Percentiles rank a stretch among this genome's conserved stretches.
Evolutionary conservation across 2,797 vertebrate species (phyloP).

Genomic region (Poecilia velifera): DNA sequence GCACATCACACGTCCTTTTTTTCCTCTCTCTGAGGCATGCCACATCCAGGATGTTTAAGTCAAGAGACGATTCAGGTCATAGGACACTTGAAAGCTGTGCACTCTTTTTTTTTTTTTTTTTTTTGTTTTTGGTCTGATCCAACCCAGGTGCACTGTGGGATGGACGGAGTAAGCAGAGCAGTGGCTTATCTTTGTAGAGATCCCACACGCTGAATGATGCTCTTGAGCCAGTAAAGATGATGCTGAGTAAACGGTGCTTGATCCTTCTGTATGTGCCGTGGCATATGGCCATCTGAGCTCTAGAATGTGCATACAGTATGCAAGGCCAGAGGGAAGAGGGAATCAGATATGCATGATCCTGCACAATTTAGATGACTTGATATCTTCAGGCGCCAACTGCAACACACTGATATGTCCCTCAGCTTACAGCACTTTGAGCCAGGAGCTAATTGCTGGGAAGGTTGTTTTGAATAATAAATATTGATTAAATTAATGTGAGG

Average conservation of each 20-base stretch:
- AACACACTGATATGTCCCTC: conserved; percentile 20
- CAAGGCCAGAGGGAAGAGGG: conserved; percentile 46
- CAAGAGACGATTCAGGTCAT: conserved; percentile 36
- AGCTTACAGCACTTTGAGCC: conserved; percentile 1
- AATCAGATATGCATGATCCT: conserved; percentile 67
- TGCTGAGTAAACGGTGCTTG: conserved; percentile 55
- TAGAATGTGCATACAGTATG: conserved; percentile 42
- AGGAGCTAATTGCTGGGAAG: neutral
- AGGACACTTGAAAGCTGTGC: conserved; percentile 26
- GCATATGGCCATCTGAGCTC: conserved; percentile 66
- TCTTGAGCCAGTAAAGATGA: conserved; percentile 35
- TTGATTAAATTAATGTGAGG: neutral
- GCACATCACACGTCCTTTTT: conserved; percentile 56
- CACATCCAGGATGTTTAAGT: conserved; percentile 40
- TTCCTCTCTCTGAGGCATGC: conserved; percentile 43
- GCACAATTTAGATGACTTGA: conserved; percentile 57
- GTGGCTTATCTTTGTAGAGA: conserved; percentile 46
- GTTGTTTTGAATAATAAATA: neutral
- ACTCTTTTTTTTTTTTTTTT: neutral
- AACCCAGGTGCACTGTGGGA: conserved; percentile 25
- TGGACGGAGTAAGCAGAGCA: conserved; percentile 27
- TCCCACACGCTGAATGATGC: conserved; percentile 27
- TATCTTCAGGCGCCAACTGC: conserved; percentile 27
- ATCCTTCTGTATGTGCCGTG: conserved; percentile 52
- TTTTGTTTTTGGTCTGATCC: conserved; percentile 4